phyloP scores from a whole-genome alignment of 2,888 invertebrate species.

The Drosophila falleni region DNA sequence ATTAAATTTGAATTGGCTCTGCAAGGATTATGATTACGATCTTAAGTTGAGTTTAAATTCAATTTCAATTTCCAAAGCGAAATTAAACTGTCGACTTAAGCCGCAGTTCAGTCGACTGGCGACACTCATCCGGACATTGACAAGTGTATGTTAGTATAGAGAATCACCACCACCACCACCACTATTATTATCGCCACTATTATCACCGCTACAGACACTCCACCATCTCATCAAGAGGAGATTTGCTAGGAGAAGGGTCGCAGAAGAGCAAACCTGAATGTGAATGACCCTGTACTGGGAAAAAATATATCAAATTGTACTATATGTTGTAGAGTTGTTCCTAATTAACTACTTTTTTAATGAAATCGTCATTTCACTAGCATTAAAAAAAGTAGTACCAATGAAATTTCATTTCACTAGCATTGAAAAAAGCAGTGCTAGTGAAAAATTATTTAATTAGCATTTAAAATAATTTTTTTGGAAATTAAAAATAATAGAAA shows the following conservation, averaged over 20 bases:
- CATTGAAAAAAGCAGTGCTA: too few species aligned
- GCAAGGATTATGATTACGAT: constrained; percentile 63
- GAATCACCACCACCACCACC: constrained; percentile 13
- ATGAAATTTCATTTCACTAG: too few species aligned
- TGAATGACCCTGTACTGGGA: not conserved
- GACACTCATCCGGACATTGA: constrained; percentile 79
- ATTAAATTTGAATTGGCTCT: constrained; percentile 53
- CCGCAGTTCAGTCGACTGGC: constrained; percentile 31
- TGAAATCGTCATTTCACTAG: too few species aligned
- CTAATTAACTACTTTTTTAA: too few species aligned
- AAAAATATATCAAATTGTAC: too few species aligned
- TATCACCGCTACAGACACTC: constrained; percentile 29
- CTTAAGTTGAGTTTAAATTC: constrained; percentile 58
- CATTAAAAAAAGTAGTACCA: too few species aligned
- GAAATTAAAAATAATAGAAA: too few species aligned
- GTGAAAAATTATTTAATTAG: too few species aligned
- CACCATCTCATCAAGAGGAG: not conserved
- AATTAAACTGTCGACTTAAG: constrained; percentile 81
- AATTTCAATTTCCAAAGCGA: constrained; percentile 60
- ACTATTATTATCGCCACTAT: constrained; percentile 21
- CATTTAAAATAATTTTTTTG: too few species aligned
- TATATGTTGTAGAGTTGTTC: too few species aligned
- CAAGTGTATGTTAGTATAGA: constrained; percentile 57
- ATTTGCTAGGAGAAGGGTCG: too few species aligned
- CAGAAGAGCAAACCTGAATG: too few species aligned